Conservation (phyloP, 92 coral and sea anemone species). For the Actinostola sp. region DNA sequence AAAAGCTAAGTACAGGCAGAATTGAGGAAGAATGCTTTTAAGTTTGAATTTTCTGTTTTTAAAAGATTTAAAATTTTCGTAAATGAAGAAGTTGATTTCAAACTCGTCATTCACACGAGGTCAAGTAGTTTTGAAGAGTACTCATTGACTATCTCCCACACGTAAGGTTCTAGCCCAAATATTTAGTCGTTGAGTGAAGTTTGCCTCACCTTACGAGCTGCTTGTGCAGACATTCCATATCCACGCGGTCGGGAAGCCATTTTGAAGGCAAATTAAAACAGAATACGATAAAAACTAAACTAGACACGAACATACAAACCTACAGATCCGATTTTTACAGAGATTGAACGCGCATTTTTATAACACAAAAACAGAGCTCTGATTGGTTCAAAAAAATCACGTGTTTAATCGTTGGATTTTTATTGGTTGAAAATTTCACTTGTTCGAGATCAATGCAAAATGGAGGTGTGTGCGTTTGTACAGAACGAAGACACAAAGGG, state of each 20-base stretch:
- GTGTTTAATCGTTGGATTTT: not conserved
- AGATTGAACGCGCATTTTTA: not conserved
- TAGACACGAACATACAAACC: not conserved
- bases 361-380: not conserved
- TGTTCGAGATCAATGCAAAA: not conserved
- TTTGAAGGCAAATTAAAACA: not conserved
- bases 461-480: not conserved
- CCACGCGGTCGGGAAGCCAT: conserved; percentile 46
- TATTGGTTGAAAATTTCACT: not conserved
- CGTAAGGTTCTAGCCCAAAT: not conserved
- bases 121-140: not conserved
- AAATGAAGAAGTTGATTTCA: too few relatives aligned
- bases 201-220: conserved; percentile 23
- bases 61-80: too few relatives aligned
- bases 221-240: conserved; percentile 29
- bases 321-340: not conserved
- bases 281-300: not conserved
- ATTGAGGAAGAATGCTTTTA: too few relatives aligned
- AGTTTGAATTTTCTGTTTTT: too few relatives aligned
- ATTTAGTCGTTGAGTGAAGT: not conserved
- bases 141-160: too few relatives aligned
- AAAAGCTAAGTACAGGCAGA: too few relatives aligned
- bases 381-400: conserved; percentile 1
- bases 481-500: not conserved
- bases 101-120: too few relatives aligned